These are phyloP conservation scores for Zaprionus taronus DNA, from an alignment of 1,140 invertebrate species.

Conservation along the genomic window DNA sequence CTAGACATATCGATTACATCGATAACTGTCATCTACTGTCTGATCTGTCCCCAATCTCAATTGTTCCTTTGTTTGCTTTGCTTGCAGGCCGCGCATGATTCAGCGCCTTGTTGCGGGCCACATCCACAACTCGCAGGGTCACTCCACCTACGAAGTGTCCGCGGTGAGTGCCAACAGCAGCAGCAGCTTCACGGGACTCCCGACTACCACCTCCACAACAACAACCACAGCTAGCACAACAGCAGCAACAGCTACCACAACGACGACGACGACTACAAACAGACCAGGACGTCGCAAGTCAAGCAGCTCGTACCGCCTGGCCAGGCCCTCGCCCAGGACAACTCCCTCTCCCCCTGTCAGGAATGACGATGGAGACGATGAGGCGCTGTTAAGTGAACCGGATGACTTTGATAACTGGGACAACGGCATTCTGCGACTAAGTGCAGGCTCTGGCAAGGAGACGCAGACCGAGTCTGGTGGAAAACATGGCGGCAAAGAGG, in stretches of 20 bases:
- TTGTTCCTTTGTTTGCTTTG: background rate
- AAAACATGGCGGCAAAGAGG: constrained; percentile 86
- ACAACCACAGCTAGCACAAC: constrained; percentile 31
- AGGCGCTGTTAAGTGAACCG: constrained; percentile 79
- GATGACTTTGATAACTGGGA: constrained; percentile 86
- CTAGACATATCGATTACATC: no score
- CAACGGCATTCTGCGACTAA: constrained; percentile 88
- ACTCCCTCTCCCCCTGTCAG: background rate
- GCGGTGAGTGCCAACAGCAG: constrained; percentile 69
- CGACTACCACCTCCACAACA: constrained; percentile 4
- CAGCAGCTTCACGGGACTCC: constrained; percentile 2
- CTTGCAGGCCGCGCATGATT: constrained; percentile 85
- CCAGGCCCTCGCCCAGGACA: constrained; percentile 29
- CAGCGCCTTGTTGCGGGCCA: constrained; percentile 88
- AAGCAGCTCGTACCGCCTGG: constrained; percentile 62
- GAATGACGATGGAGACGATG: constrained; percentile 66
- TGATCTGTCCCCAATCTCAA: background rate
- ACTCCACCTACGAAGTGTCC: constrained; percentile 73
- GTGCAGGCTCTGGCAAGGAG: constrained; percentile 88
- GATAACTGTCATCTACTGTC: no score
- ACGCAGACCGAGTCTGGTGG: constrained; percentile 73
- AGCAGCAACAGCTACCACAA: constrained; percentile 7
- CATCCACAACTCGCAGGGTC: constrained; percentile 84
- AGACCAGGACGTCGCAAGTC: constrained; percentile 42
- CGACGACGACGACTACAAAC: constrained; percentile 16